Conservation (phyloP, 2,797 vertebrate species). For the Myiotriccus ornatus region DNA sequence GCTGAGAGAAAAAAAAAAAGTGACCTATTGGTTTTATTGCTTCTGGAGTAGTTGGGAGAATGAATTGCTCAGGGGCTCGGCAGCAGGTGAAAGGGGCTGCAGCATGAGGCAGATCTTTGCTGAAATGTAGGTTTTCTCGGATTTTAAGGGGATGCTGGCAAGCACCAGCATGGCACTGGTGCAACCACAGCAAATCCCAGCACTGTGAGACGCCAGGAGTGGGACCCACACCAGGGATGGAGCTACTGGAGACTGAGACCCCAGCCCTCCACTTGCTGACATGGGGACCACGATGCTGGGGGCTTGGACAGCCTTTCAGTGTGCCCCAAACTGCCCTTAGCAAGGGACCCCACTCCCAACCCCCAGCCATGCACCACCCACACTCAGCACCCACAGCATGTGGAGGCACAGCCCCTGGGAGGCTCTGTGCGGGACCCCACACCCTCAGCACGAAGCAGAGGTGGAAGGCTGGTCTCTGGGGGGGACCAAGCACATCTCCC, state of each 20-base stretch:
- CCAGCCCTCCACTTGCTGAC: neutral
- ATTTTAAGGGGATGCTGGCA: neutral
- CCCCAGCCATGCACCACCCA: neutral
- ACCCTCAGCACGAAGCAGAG: fast-evolving
- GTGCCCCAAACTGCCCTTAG: neutral
- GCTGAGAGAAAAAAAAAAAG: neutral
- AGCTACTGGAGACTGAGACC: neutral
- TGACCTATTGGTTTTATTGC: neutral
- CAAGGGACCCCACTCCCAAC: neutral
- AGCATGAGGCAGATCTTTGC: fast-evolving
- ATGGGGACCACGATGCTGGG: fast-evolving
- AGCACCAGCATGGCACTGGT: fast-evolving
- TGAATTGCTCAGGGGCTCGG: neutral
- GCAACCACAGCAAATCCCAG: neutral
- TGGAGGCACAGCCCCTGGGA: neutral
- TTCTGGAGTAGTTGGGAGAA: neutral
- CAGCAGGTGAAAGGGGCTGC: fast-evolving
- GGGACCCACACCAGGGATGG: neutral
- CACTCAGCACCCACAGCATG: neutral
- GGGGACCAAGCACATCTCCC: neutral
- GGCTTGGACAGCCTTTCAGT: neutral
- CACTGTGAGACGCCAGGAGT: neutral
- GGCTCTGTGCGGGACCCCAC: neutral
- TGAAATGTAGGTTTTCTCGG: neutral
- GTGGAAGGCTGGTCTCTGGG: neutral